Evolutionary conservation across 2,113 vertebrate genomes (phyloP).

Genomic region (Patagioenas fasciata): DNA sequence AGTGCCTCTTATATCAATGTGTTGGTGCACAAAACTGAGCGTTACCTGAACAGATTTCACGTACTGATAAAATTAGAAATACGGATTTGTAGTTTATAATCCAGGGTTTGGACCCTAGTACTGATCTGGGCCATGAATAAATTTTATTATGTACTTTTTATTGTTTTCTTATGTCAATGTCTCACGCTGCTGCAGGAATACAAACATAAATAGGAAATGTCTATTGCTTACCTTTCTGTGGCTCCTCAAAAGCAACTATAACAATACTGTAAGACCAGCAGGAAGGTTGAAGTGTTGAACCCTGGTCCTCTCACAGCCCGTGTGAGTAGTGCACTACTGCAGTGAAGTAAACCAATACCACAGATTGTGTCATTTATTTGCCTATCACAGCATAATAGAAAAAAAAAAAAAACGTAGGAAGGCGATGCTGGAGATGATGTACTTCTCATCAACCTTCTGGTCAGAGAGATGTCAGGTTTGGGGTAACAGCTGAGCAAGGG

Average conservation of each 20-base stretch:
- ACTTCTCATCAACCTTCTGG: background rate
- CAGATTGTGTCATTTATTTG: background rate
- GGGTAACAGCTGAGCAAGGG: background rate
- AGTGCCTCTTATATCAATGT: background rate
- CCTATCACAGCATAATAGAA: background rate
- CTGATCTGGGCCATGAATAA: background rate
- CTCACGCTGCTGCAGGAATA: background rate
- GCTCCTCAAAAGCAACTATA: background rate
- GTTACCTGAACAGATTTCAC: background rate
- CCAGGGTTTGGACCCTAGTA: background rate
- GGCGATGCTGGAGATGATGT: background rate
- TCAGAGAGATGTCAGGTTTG: background rate
- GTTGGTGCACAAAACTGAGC: background rate
- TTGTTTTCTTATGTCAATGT: background rate
- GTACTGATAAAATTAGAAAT: background rate
- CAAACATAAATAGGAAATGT: background rate
- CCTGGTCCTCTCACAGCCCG: background rate
- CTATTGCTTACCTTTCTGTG: background rate
- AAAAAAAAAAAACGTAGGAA: background rate
- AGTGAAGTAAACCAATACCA: background rate
- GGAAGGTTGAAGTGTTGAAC: background rate
- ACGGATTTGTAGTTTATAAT: background rate
- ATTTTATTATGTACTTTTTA: background rate
- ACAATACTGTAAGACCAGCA: background rate
- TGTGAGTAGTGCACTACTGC: accelerated